phyloP scores from a whole-genome alignment of 2,888 invertebrate species.

The Pycnomerus fuliginosus region DNA sequence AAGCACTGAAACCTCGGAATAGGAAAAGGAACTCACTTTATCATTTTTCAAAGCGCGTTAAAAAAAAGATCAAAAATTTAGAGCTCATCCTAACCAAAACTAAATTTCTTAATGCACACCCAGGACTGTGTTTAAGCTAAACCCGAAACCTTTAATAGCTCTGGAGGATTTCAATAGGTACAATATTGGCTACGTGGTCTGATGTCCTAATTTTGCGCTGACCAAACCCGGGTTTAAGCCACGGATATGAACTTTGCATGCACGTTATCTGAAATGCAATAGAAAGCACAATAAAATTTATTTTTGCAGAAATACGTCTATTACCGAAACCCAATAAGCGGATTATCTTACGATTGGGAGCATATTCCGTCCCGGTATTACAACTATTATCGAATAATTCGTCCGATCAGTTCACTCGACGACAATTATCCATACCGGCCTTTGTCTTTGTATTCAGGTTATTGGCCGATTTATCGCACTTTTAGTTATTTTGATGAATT shows the following conservation, averaged over 20 bases:
- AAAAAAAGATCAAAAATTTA: too few relatives aligned
- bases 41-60: too few relatives aligned
- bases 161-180: too few relatives aligned
- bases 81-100: too few relatives aligned
- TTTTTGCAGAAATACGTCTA: constrained; percentile 48
- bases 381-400: constrained; percentile 22
- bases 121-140: too few relatives aligned
- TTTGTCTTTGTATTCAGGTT: constrained; percentile 14
- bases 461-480: constrained; percentile 29
- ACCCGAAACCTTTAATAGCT: too few relatives aligned
- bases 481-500: constrained; percentile 37
- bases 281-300: constrained; percentile 4
- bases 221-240: not conserved
- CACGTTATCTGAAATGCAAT: not conserved
- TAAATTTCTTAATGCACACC: too few relatives aligned
- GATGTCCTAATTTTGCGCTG: too few relatives aligned
- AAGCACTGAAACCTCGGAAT: too few relatives aligned
- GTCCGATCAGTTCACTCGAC: constrained; percentile 14
- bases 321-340: constrained; percentile 41
- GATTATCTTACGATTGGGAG: constrained; percentile 20
- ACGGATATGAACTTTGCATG: not conserved
- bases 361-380: constrained; percentile 21
- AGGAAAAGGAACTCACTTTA: too few relatives aligned
- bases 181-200: too few relatives aligned
- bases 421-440: constrained; percentile 34